Base-by-base conservation (phyloP, 2,888 invertebrate genomes). In the Caenorhabditis sinica region DNA sequence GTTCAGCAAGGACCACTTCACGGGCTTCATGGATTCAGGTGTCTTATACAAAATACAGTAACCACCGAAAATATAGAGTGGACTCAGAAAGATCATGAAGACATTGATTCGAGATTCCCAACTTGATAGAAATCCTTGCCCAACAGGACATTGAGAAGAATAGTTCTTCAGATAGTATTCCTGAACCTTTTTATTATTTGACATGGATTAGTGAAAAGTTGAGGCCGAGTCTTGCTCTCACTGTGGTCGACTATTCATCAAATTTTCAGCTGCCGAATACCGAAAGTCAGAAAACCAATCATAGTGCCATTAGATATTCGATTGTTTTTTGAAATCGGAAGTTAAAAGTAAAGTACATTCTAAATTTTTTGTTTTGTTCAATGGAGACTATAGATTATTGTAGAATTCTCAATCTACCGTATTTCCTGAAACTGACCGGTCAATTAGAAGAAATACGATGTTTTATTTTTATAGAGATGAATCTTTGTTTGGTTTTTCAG, bases 41-140 rank as follows among this genome's bases (percentile, higher is more conserved):
- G 72, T 72, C 33, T 61, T 45, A 61, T 43, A 25, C 25, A 72
- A 30, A n/a, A 72, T 72, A 23, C 72, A 72, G 28, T 72, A 72
- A 20, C 45, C 72, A 15, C 72, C 72, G 33, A 72, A 72, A 20
- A 33, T 20, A 56, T 72, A 72, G 15, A 61, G 28, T 6, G 72
- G 72, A 1, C 49, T 51, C 9, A 68, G 30, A 1, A 51, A 13
- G n/a, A 68, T 20, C 53, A 68, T 36, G n/a, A 68, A 51, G 8
- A 30, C 3, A 33, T 68, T 51, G 15, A 53, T 53, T 33, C 23
- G 28, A 30, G 51, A n/a, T 53, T 68, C 51, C 68, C 68, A 68
- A 53, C 23, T 68, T 13, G 68, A 30, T 5, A 68, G 23, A 20
- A 53, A 20, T 9, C 36, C 68, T 53, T 53, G 20, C 36, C 20